These are phyloP conservation scores for Saimiri boliviensis DNA, from an alignment of 2,113 vertebrate species.

Conservation along the genomic window DNA sequence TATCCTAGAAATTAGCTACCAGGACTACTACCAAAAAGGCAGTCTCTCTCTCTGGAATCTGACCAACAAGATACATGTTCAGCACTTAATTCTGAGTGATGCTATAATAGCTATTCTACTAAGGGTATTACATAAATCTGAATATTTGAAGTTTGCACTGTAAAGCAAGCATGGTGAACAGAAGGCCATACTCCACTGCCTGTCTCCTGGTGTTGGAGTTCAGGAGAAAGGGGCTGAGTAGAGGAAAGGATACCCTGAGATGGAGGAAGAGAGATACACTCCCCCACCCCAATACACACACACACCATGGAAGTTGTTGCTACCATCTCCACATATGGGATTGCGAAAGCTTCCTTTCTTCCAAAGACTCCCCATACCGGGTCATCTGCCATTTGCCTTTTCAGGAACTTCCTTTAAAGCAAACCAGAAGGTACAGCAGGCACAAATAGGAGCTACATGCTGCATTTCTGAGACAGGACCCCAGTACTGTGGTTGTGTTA, in stretches of 20 bases:
- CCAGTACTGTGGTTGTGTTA: slow-evolving; percentile 13
- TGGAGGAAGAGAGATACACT: not conserved
- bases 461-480: slow-evolving; percentile 27
- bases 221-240: not conserved
- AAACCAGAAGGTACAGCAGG: slow-evolving; percentile 8
- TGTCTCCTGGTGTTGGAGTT: not conserved
- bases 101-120: not conserved
- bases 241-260: not conserved
- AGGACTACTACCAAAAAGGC: slow-evolving; percentile 4
- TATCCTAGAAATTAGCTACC: slow-evolving; percentile 10
- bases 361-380: not conserved
- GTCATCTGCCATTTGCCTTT: slow-evolving; percentile 45
- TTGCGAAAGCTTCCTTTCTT: slow-evolving; percentile 43
- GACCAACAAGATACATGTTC: slow-evolving; percentile 37
- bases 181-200: not conserved
- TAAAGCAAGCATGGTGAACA: not conserved
- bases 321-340: not conserved
- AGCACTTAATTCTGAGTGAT: slow-evolving; percentile 46
- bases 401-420: slow-evolving; percentile 30
- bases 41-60: slow-evolving; percentile 15
- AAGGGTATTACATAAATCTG: slow-evolving; percentile 8
- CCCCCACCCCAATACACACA: not conserved
- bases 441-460: slow-evolving; percentile 41
- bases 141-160: slow-evolving; percentile 24
- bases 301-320: not conserved